Evolutionary conservation across 1,140 invertebrate species (phyloP).

Genomic region (Arion vulgaris): DNA sequence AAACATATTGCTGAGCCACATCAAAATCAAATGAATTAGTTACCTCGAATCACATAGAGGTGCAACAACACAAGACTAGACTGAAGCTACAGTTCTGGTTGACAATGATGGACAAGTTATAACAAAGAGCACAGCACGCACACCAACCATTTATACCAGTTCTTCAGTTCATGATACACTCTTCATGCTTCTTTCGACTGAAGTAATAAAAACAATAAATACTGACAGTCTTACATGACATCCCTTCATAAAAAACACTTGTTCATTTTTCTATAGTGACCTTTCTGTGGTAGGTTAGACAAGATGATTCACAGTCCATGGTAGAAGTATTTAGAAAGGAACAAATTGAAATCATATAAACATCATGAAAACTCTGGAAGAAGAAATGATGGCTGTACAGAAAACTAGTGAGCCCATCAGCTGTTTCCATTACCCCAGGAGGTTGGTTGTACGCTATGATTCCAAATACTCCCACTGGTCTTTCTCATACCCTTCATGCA

Average conservation of each 20-base stretch:
- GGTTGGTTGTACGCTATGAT: not conserved
- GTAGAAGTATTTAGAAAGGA: not conserved
- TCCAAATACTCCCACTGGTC: conserved; percentile 90
- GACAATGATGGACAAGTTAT: no score
- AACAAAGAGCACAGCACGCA: no score
- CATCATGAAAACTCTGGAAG: not conserved
- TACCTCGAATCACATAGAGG: no score
- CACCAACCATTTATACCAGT: not conserved
- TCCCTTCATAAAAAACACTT: not conserved
- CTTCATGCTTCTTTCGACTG: not conserved
- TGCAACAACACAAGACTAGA: no score
- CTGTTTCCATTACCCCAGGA: not conserved
- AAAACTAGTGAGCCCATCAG: conserved; percentile 4
- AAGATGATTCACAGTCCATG: not conserved
- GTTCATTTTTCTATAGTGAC: not conserved
- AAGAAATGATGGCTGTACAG: not conserved
- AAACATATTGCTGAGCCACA: no score
- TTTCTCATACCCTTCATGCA: conserved; percentile 98
- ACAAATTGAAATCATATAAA: not conserved
- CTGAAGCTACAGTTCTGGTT: no score
- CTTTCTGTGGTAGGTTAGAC: no score
- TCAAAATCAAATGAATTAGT: no score
- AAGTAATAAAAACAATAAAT: not conserved
- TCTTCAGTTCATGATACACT: not conserved
- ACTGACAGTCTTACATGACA: not conserved